Evolutionary conservation across 64 coral and sea anemone species (phyloP).

Genomic region (Acropora yongei): DNA sequence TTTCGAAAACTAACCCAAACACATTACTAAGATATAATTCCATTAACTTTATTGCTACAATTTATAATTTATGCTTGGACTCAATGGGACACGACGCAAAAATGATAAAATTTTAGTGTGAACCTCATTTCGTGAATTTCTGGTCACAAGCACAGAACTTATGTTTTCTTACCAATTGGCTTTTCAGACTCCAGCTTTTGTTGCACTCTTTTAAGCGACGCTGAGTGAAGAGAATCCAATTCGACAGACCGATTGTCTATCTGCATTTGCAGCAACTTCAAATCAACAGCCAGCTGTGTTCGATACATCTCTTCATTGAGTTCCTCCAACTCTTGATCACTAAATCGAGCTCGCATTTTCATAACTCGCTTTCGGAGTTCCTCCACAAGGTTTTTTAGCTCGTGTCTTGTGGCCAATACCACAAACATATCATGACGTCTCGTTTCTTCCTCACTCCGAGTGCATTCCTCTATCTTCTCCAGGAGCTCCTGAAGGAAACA

Average conservation of each 20-base stretch:
- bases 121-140: no score
- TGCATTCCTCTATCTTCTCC: not conserved
- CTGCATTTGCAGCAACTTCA: slow-evolving; percentile 2
- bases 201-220: not conserved
- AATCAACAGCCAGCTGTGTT: slow-evolving; percentile 2
- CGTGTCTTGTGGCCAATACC: no score
- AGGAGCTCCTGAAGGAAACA: slow-evolving; percentile 8
- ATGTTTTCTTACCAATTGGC: not conserved
- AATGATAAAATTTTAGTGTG: no score
- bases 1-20: no score
- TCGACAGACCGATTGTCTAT: not conserved
- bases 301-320: slow-evolving; percentile 71
- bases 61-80: no score
- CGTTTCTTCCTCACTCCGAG: not conserved
- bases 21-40: no score
- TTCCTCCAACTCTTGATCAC: slow-evolving; percentile 77
- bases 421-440: no score
- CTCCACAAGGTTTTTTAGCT: not conserved
- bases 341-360: slow-evolving; percentile 37
- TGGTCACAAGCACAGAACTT: no score
- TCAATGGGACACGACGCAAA: no score
- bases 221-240: not conserved
- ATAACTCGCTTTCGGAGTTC: slow-evolving; percentile 33
- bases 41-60: no score
- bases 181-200: not conserved